phyloP scores from a whole-genome alignment of 2,113 vertebrate species.

The Psittacara wagleri region DNA sequence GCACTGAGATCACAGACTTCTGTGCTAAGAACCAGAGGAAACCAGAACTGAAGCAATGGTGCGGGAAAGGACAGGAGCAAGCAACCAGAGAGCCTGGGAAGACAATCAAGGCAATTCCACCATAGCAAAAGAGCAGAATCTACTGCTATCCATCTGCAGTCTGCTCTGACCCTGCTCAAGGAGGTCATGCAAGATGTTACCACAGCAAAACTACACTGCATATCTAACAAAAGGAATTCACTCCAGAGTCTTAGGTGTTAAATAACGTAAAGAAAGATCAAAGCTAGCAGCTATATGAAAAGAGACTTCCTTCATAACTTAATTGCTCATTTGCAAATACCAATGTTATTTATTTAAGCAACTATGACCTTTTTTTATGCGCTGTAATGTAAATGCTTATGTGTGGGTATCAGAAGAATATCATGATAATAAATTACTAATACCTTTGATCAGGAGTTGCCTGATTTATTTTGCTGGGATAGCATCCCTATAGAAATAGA shows the following conservation, averaged over 20 bases:
- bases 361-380: background rate
- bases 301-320: background rate
- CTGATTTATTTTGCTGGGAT: background rate
- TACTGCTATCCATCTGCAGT: background rate
- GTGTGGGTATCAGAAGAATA: background rate
- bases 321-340: background rate
- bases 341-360: background rate
- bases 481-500: background rate
- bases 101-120: background rate
- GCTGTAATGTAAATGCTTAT: background rate
- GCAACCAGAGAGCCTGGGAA: background rate
- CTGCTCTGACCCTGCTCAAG: background rate
- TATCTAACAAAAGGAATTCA: background rate
- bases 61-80: rapidly evolving
- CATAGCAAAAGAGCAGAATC: background rate
- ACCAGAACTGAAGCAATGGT: background rate
- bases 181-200: background rate
- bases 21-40: background rate
- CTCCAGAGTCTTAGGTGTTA: background rate
- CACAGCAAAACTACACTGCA: background rate
- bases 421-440: background rate
- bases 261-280: background rate
- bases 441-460: background rate
- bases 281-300: background rate
- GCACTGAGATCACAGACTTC: background rate